phyloP scores from a whole-genome alignment of 2,888 invertebrate genomes.

The Conus canariensis region DNA sequence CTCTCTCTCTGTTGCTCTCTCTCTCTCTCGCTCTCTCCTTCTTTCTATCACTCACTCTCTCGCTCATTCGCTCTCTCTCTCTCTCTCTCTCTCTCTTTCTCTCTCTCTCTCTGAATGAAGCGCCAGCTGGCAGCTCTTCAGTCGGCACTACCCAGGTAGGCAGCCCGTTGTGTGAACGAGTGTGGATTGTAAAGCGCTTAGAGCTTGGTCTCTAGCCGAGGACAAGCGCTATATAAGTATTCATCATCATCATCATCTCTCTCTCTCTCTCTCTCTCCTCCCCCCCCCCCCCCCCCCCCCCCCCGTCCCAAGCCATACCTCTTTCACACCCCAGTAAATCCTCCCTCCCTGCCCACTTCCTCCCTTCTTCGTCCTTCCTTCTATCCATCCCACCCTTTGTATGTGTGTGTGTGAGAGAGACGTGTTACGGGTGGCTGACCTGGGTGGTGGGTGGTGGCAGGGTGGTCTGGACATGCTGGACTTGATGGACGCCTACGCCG shows the following conservation, averaged over 20 bases:
- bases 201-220: too few species aligned
- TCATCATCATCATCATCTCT: background rate
- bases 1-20: background rate
- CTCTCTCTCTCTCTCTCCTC: background rate
- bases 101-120: background rate
- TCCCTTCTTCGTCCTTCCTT: background rate
- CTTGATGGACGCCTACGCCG: conserved; percentile 74
- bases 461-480: conserved; percentile 73
- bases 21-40: background rate
- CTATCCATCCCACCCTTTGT: background rate
- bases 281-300: background rate
- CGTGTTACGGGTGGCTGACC: background rate
- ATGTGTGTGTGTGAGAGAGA: too few species aligned
- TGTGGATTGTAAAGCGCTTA: too few species aligned
- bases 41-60: background rate
- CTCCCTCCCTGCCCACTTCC: background rate
- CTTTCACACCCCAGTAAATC: background rate
- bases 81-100: background rate
- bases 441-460: conserved; percentile 50
- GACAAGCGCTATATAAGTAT: too few species aligned
- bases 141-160: too few species aligned
- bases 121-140: too few species aligned
- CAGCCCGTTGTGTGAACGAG: too few species aligned
- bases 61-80: background rate
- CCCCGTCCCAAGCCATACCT: too few species aligned